These are phyloP conservation scores for Pardosa pseudoannulata DNA, from an alignment of 2,888 invertebrate genomes.

Conservation along the genomic window DNA sequence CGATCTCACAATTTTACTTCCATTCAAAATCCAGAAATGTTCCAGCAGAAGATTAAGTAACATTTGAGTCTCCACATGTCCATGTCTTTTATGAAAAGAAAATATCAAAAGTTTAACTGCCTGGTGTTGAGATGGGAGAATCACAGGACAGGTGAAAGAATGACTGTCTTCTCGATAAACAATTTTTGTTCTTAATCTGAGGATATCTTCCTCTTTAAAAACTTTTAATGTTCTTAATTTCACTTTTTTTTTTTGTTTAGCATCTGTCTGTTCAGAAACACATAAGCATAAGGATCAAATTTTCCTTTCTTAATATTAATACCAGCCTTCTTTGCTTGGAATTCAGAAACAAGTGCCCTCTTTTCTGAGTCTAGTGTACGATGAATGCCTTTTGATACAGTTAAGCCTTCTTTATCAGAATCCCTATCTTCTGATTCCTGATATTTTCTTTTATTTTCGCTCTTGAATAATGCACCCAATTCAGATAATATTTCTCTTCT, in stretches of 20 bases:
- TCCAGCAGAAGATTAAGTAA: no score
- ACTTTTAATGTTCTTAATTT: no score
- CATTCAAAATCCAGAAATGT: no score
- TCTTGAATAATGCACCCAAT: background rate
- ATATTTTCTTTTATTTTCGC: conserved; percentile 48
- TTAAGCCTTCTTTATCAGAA: conserved; percentile 78
- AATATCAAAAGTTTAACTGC: no score
- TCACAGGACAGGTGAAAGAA: no score
- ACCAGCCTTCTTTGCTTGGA: conserved; percentile 82
- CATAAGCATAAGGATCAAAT: conserved; percentile 93
- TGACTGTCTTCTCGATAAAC: no score
- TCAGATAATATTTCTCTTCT: background rate
- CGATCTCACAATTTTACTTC: no score
- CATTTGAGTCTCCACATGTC: no score
- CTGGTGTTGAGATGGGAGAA: no score
- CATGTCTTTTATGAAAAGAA: no score
- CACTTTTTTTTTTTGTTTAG: conserved; percentile 91
- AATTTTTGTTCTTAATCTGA: no score
- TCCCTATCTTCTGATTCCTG: conserved; percentile 18
- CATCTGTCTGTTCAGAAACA: conserved; percentile 87
- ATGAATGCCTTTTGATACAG: conserved; percentile 94
- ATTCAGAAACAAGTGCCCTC: conserved; percentile 36
- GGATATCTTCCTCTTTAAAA: no score
- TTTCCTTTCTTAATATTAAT: conserved; percentile 92
- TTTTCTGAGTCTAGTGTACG: conserved; percentile 79